Evolutionary conservation across 2,113 vertebrate genomes (phyloP).

Genomic region (Reinhardtius hippoglossoides): DNA sequence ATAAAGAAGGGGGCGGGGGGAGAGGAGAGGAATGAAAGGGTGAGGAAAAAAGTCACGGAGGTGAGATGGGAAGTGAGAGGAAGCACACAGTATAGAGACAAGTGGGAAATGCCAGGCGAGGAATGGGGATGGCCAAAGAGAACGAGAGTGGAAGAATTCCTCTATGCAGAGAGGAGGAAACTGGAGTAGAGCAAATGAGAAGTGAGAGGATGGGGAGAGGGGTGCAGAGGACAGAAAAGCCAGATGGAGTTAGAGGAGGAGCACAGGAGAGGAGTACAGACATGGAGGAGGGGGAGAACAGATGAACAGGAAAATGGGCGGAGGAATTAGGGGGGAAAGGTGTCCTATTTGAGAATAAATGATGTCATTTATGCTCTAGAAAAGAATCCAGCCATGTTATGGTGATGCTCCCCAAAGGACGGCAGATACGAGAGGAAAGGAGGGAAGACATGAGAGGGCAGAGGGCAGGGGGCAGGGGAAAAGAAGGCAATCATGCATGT

Average conservation of each 20-base stretch:
- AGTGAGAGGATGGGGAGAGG: not conserved
- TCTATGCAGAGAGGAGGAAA: not conserved
- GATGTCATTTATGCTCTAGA: slow-evolving; percentile 35
- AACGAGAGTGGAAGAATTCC: not conserved
- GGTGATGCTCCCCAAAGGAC: not conserved
- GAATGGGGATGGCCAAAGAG: not conserved
- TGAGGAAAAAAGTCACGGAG: not conserved
- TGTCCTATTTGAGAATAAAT: slow-evolving; percentile 32
- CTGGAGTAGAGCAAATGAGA: slow-evolving; percentile 4
- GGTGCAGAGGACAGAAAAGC: slow-evolving; percentile 24
- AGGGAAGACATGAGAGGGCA: slow-evolving; percentile 1
- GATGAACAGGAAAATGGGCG: slow-evolving; percentile 5
- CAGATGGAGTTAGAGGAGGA: slow-evolving; percentile 41
- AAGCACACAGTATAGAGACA: not conserved
- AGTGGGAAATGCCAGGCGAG: not conserved
- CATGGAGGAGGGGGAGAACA: slow-evolving; percentile 22
- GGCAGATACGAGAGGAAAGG: too few relatives aligned
- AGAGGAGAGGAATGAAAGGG: not conserved
- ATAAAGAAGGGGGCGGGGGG: too few relatives aligned
- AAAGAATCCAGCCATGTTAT: slow-evolving; percentile 16
- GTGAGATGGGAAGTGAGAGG: not conserved
- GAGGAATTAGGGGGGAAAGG: slow-evolving; percentile 27
- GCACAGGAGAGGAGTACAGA: slow-evolving; percentile 23
- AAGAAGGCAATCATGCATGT: too few relatives aligned
- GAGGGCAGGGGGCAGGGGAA: not conserved